Evolutionary conservation across 2,113 vertebrate species (phyloP).

Genomic region (Psilopsiagon aymara): DNA sequence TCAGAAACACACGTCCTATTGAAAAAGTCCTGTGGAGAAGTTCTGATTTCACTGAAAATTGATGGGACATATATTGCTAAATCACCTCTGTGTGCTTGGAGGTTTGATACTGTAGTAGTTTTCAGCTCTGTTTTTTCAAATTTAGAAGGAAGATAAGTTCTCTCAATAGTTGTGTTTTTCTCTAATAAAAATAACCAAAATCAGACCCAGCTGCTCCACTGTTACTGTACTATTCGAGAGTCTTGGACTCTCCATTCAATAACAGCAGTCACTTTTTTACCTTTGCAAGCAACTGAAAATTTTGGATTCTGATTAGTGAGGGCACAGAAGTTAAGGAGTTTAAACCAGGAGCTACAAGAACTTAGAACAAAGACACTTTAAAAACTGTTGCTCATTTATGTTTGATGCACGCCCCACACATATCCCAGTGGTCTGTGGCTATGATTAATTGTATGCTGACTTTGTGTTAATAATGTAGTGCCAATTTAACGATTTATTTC

Average conservation of each 20-base stretch:
- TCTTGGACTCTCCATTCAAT: not conserved
- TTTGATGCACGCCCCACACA: not conserved
- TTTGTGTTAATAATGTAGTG: not conserved
- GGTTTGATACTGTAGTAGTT: not conserved
- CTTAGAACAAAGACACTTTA: not conserved
- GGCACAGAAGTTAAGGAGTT: not conserved
- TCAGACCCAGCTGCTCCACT: not conserved
- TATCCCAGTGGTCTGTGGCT: not conserved
- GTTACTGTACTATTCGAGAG: not conserved
- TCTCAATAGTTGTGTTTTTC: not conserved
- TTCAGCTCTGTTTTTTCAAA: not conserved
- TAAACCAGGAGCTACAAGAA: not conserved
- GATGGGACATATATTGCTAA: not conserved
- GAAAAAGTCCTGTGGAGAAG: not conserved
- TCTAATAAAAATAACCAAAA: not conserved
- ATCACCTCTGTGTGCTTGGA: not conserved
- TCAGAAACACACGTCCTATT: accelerated
- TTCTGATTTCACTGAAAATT: not conserved
- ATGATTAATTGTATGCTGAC: not conserved
- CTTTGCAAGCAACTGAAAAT: not conserved
- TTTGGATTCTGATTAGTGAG: not conserved
- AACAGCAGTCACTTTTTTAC: not conserved
- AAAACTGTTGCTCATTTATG: not conserved
- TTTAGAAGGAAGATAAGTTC: not conserved
- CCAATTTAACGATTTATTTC: not conserved